phyloP scores from a whole-genome alignment of 2,797 vertebrate species.

The Poecilia wingei region DNA sequence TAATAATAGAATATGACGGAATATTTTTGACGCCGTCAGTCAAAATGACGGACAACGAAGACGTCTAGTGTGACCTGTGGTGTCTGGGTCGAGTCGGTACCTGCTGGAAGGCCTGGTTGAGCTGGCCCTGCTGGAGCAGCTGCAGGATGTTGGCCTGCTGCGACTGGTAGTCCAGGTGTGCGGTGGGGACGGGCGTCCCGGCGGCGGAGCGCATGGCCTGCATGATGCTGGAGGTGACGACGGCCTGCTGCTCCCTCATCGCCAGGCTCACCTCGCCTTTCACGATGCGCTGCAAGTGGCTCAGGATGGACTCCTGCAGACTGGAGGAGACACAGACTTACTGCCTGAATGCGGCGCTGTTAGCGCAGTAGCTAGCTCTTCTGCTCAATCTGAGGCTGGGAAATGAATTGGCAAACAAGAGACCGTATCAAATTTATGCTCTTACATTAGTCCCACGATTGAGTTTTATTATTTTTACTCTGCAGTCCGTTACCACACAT shows the following conservation, averaged over 20 bases:
- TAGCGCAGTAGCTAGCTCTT: slow-evolving; percentile 31
- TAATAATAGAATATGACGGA: too few species aligned
- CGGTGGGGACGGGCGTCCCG: slow-evolving; percentile 90
- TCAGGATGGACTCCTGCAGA: slow-evolving; percentile 94
- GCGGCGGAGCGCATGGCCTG: slow-evolving; percentile 98
- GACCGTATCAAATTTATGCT: slow-evolving; percentile 66
- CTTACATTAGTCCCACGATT: slow-evolving; percentile 65
- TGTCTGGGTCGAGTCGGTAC: slow-evolving; percentile 65
- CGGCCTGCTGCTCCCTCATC: slow-evolving; percentile 97
- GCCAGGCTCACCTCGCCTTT: slow-evolving; percentile 95
- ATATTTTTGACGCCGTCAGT: too few species aligned
- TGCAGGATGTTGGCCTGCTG: slow-evolving; percentile 95
- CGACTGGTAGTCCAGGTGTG: slow-evolving; percentile 94
- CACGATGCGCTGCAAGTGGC: slow-evolving; percentile 94
- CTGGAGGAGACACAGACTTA: slow-evolving; percentile 66
- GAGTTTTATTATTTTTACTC: slow-evolving; percentile 49
- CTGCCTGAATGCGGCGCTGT: slow-evolving; percentile 3
- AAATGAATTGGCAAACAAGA: slow-evolving; percentile 75
- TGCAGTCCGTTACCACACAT: slow-evolving; percentile 43
- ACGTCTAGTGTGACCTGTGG: too few species aligned
- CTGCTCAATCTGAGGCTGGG: slow-evolving; percentile 51
- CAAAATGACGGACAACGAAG: too few species aligned
- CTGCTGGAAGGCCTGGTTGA: slow-evolving; percentile 99
- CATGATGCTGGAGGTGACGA: slow-evolving; percentile 96
- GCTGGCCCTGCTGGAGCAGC: slow-evolving; percentile 95